These are phyloP conservation scores for Sebastes minor DNA, from an alignment of 2,797 vertebrate genomes.

Conservation along the genomic window DNA sequence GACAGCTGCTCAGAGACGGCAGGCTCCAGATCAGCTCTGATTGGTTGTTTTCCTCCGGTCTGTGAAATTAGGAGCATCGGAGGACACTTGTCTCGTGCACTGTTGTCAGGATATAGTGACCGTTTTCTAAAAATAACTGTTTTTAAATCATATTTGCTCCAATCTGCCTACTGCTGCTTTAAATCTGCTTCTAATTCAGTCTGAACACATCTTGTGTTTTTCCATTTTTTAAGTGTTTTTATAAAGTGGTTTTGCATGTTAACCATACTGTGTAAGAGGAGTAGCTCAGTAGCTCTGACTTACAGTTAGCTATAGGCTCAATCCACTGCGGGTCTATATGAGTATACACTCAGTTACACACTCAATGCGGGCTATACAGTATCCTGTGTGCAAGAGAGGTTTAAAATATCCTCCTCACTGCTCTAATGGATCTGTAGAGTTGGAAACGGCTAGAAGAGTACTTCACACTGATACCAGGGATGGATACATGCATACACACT, in stretches of 20 bases:
- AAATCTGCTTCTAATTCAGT: neutral
- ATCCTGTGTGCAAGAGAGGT: slow-evolving; percentile 19
- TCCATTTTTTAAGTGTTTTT: neutral
- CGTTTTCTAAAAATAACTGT: no score
- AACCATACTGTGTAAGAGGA: neutral
- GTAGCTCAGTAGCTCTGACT: neutral
- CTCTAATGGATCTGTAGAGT: slow-evolving; percentile 65
- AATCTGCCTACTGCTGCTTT: no score
- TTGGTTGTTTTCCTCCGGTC: no score
- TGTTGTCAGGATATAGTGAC: no score
- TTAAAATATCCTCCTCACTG: slow-evolving; percentile 41
- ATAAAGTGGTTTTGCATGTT: neutral
- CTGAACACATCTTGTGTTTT: neutral
- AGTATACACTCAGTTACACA: neutral
- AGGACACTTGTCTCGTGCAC: no score
- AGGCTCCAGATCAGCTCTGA: no score
- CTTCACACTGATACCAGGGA: slow-evolving; percentile 48
- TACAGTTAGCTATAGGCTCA: neutral
- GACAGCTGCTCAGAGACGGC: no score
- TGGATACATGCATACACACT: neutral
- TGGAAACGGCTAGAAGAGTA: slow-evolving; percentile 25
- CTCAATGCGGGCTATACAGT: neutral
- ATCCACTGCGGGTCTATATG: neutral
- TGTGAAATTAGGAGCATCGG: no score
- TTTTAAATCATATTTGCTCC: no score